A percentile compares a stretch with the other conserved stretches of the same genome.
Conservation (phyloP, 2,797 vertebrate genomes). For the Chromobotia macracanthus region DNA sequence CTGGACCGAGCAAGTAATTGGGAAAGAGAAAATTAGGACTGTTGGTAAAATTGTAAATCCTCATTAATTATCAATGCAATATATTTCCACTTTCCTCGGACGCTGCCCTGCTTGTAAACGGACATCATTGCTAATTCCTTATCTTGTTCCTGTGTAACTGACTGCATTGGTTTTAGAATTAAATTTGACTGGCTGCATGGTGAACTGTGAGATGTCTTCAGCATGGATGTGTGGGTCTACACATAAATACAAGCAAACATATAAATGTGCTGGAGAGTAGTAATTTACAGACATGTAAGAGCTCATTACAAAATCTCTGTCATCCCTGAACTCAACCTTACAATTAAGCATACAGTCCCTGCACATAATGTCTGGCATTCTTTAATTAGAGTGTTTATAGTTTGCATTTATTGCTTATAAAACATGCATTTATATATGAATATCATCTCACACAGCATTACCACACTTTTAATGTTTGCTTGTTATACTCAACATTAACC, state of each 20-base stretch:
- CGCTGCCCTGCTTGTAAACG: conserved; percentile 24
- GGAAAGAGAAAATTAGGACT: background rate
- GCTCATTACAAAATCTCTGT: conserved; percentile 8
- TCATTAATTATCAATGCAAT: conserved; percentile 38
- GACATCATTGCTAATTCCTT: background rate
- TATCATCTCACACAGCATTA: background rate
- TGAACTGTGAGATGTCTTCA: conserved; percentile 10
- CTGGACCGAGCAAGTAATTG: background rate
- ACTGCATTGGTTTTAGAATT: conserved; percentile 8
- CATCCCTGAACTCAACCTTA: conserved; percentile 24
- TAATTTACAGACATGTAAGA: conserved; percentile 26
- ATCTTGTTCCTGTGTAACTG: background rate
- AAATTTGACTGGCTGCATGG: background rate
- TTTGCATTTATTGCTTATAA: conserved; percentile 14
- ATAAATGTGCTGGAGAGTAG: background rate
- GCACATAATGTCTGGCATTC: background rate
- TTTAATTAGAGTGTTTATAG: conserved; percentile 14
- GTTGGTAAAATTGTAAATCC: conserved; percentile 34
- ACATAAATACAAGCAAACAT: conserved; percentile 2
- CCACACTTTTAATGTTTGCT: background rate
- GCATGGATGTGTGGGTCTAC: background rate
- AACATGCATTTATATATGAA: conserved; percentile 15
- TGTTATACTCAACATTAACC: background rate
- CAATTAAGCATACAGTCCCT: conserved; percentile 2
- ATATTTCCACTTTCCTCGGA: conserved; percentile 30